Evolutionary conservation across 2,888 invertebrate species (phyloP).

Genomic region (Phyto melanocephala): DNA sequence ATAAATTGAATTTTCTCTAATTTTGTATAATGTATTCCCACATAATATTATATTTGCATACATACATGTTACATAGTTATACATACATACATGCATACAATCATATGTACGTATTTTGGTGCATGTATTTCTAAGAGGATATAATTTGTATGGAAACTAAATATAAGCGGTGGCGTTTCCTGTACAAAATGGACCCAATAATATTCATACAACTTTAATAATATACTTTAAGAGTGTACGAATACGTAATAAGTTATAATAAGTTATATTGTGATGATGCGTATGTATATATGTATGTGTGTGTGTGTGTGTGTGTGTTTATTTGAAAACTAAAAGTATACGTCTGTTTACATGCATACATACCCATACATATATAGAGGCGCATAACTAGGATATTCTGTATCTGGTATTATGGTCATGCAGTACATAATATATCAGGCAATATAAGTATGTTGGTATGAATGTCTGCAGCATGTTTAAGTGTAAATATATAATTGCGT

Average conservation of each 20-base stretch:
- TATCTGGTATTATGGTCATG: conserved; percentile 34
- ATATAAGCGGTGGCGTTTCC: conserved; percentile 46
- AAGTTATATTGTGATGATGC: neutral
- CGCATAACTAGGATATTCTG: conserved; percentile 15
- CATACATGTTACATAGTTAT: neutral
- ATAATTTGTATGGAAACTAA: conserved; percentile 26
- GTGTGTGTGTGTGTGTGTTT: neutral
- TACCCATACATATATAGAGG: too few relatives aligned
- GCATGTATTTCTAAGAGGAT: neutral
- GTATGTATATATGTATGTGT: neutral
- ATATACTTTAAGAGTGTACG: conserved; percentile 34
- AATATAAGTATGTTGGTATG: neutral
- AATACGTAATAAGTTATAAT: conserved; percentile 26
- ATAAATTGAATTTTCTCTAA: conserved; percentile 46
- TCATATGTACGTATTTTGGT: neutral
- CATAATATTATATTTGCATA: neutral
- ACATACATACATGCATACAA: too few relatives aligned
- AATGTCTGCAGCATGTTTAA: neutral
- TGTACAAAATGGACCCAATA: conserved; percentile 41
- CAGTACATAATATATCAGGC: neutral
- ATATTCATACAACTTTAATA: conserved; percentile 38
- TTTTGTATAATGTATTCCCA: conserved; percentile 5
- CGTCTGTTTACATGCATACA: neutral
- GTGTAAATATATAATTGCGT: conserved; percentile 12
- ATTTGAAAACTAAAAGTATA: neutral